Conservation (phyloP, 1,140 invertebrate genomes). For the Drosophila sp. region DNA sequence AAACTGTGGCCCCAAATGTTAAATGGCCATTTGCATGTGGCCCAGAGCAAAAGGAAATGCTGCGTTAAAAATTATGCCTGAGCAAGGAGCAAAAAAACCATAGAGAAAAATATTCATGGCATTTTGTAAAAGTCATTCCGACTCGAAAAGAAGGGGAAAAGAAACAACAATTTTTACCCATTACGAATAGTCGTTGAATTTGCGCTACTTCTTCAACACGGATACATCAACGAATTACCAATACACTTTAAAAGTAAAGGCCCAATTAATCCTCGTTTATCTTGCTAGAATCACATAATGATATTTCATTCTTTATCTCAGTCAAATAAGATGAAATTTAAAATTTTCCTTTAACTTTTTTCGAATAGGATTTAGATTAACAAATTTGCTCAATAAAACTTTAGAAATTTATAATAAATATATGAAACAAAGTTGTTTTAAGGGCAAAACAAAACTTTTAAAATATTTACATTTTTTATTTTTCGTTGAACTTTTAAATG, state of each 20-base stretch:
- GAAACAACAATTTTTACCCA: constrained; percentile 48
- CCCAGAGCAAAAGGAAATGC: constrained; percentile 60
- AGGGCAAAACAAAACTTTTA: too few species aligned
- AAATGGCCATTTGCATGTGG: constrained; percentile 60
- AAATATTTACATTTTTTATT: too few species aligned
- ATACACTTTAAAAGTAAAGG: not conserved
- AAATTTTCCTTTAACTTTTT: too few species aligned
- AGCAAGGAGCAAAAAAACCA: not conserved
- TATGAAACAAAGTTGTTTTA: too few species aligned
- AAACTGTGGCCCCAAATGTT: constrained; percentile 45
- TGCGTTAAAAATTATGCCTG: constrained; percentile 75
- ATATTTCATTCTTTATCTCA: too few species aligned
- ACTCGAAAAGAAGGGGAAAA: constrained; percentile 26
- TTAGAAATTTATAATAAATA: too few species aligned
- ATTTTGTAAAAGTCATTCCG: constrained; percentile 79
- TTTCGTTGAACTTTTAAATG: too few species aligned
- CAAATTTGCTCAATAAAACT: too few species aligned
- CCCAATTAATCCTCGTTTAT: too few species aligned
- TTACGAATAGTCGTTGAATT: constrained; percentile 40
- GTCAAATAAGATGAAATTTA: too few species aligned
- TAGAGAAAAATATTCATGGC: constrained; percentile 66
- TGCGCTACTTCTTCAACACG: constrained; percentile 31
- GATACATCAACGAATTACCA: not conserved
- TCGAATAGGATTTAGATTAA: too few species aligned
- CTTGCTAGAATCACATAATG: too few species aligned